phyloP scores from a whole-genome alignment of 2,888 invertebrate genomes.

The Agapostemon virescens region DNA sequence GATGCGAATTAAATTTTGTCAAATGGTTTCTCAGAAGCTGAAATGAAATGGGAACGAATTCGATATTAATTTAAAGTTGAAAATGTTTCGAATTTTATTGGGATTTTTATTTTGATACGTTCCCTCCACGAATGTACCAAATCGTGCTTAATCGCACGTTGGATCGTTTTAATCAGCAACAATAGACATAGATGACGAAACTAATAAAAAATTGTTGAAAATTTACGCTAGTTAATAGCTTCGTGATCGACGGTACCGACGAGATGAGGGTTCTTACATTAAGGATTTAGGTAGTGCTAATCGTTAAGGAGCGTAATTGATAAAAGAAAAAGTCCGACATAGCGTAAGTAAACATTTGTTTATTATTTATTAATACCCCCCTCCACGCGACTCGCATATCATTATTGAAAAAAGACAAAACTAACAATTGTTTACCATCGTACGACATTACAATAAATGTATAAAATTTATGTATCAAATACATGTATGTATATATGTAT shows the following conservation, averaged over 20 bases:
- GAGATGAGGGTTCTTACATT: slow-evolving; percentile 16
- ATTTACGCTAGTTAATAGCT: neutral
- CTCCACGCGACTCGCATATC: slow-evolving; percentile 71
- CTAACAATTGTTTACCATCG: slow-evolving; percentile 62
- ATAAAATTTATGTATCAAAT: slow-evolving; percentile 76
- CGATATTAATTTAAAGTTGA: no score
- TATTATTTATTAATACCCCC: slow-evolving; percentile 65
- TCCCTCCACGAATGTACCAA: neutral
- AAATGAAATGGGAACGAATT: no score
- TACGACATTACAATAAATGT: slow-evolving; percentile 69
- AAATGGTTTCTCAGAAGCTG: no score
- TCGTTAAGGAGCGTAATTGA: slow-evolving; percentile 21
- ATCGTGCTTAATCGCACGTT: no score
- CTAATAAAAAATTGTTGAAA: neutral
- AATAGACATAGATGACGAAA: neutral
- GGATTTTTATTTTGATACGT: neutral
- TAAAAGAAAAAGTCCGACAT: slow-evolving; percentile 17
- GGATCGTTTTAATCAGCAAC: neutral
- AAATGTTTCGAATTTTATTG: no score
- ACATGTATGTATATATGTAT: slow-evolving; percentile 67
- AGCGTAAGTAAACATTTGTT: slow-evolving; percentile 56
- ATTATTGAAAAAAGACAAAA: slow-evolving; percentile 65
- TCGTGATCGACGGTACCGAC: slow-evolving; percentile 33
- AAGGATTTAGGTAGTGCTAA: slow-evolving; percentile 13
- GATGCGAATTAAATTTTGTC: no score